A percentile compares a stretch with the other conserved stretches of the same genome.
These are phyloP conservation scores for Tachysurus vachellii DNA, from an alignment of 2,113 vertebrate genomes.

Conservation along the genomic window DNA sequence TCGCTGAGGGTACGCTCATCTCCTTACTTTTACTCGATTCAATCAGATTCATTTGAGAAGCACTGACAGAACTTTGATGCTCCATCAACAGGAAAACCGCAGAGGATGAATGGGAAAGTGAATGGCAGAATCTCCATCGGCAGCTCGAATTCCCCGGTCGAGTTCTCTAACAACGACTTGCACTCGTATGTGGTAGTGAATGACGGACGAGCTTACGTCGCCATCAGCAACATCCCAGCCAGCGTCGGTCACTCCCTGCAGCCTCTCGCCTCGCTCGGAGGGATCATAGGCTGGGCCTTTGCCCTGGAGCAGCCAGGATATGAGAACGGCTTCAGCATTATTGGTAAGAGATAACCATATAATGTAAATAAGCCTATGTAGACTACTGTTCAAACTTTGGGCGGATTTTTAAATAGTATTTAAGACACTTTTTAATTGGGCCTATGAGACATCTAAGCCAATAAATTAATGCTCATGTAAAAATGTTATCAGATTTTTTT, in stretches of 20 bases:
- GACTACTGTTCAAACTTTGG: neutral
- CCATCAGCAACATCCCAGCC: conserved; percentile 87
- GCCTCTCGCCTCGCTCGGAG: conserved; percentile 84
- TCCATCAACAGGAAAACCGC: conserved; percentile 81
- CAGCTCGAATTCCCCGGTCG: conserved; percentile 69
- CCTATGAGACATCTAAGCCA: neutral
- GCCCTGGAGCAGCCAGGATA: conserved; percentile 89
- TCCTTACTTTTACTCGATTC: neutral
- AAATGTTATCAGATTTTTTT: neutral
- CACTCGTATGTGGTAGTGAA: conserved; percentile 95
- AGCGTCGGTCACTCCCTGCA: conserved; percentile 82
- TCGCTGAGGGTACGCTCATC: conserved; percentile 83
- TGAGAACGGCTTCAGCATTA: conserved; percentile 90
- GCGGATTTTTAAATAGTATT: neutral
- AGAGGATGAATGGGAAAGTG: conserved; percentile 92
- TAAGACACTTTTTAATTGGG: neutral
- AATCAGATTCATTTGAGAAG: neutral
- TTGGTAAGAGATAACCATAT: conserved; percentile 74
- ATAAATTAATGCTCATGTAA: neutral
- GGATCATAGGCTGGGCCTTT: conserved; percentile 94
- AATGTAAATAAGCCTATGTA: neutral
- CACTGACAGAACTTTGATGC: neutral
- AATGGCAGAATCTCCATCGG: conserved; percentile 84
- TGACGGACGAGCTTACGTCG: conserved; percentile 91
- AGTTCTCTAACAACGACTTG: conserved; percentile 85